phyloP scores from a whole-genome alignment of 2,113 vertebrate genomes.

The Pteronura brasiliensis region DNA sequence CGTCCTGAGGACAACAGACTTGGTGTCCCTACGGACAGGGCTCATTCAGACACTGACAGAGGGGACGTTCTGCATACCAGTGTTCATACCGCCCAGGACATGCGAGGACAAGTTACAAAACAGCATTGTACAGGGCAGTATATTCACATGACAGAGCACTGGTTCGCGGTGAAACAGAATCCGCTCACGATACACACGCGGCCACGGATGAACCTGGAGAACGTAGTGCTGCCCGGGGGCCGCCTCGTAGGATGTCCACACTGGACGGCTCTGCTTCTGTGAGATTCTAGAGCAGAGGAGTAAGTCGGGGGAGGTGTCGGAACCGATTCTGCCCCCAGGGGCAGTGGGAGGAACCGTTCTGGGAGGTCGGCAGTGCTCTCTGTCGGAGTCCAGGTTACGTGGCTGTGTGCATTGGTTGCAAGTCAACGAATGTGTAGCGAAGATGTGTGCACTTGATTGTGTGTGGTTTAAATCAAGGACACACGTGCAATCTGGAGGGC shows the following conservation, averaged over 20 bases:
- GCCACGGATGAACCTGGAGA: background rate
- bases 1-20: background rate
- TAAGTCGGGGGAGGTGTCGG: background rate
- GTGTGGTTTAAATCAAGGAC: background rate
- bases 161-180: no score
- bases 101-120: background rate
- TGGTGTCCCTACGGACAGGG: background rate
- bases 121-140: background rate
- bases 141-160: no score
- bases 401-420: background rate
- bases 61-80: no score
- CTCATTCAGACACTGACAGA: background rate
- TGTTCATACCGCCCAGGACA: background rate
- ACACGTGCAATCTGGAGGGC: no score
- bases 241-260: background rate
- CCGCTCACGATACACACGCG: no score
- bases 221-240: no score
- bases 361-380: no score
- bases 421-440: accelerated
- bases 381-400: background rate
- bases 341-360: background rate
- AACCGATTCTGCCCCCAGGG: background rate
- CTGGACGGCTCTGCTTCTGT: background rate
- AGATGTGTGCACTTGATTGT: background rate
- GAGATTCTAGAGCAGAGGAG: background rate